Evolutionary conservation across 2,888 invertebrate genomes (phyloP), one percentile per base, ranked within the genome.

Genomic region (Troides aeacus): DNA sequence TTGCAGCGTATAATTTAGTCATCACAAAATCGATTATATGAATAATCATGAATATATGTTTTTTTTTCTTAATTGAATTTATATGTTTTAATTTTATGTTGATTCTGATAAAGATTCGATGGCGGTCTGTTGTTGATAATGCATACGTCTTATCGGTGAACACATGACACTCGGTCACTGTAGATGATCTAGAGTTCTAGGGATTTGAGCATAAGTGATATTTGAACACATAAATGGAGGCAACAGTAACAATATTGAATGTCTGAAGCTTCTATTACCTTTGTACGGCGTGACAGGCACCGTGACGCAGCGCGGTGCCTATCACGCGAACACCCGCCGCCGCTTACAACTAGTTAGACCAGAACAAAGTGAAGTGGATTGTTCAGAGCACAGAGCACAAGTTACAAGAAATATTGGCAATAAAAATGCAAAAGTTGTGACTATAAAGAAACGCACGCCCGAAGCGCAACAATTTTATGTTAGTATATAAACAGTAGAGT

Each of bases 341-440:
- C 74, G 73, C 83, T 84, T 85, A 87, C 71, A 82, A 74, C 83
- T 86, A 88, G 76, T 81, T 84, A 87, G 84, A 88, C 84, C 84
- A 84, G 84, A 86, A 81, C 76, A 77, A 75, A 76, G 77, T 78
- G 76, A 78, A 85, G 79, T 85, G 81, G 81, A 84, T 81, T 72
- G 81, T 79, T 81, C 73, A 83, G 83, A 87, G 84, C 80, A 78
- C 80, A 84, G 85, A 81, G 83, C 15, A 17, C 5, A 15, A 80
- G 82, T 84, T 83, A 85, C 85, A 86, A 84, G 85, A 87, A 86
- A 81, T 89, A 88, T 90, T 88, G 87, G 85, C 85, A 87, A 86
- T 89, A 89, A 87, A 90, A 92, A 92, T 91, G 91, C 91, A 92
- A 82, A 87, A 88, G 82, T 92, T 90, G 91, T 92, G 92, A 92